Percentiles rank a stretch among this genome's conserved stretches.
These are phyloP conservation scores for Dexiosoma caninum DNA, from an alignment of 2,888 invertebrate genomes.

Conservation along the genomic window DNA sequence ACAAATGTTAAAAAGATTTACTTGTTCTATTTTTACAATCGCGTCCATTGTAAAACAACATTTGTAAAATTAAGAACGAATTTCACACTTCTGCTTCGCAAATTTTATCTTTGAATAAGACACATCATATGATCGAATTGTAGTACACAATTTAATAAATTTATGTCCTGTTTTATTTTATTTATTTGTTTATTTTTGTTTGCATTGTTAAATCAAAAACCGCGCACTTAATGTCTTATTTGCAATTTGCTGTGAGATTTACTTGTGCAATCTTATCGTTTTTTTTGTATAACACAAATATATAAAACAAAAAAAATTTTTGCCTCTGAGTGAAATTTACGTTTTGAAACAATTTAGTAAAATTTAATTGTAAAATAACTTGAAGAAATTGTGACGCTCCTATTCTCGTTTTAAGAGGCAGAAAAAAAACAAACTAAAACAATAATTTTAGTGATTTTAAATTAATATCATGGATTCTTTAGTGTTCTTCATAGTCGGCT, in stretches of 20 bases:
- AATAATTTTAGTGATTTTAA: neutral
- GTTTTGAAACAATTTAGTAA: neutral
- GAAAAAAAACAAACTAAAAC: neutral
- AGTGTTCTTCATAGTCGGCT: conserved; percentile 50
- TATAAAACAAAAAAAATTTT: neutral
- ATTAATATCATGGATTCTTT: conserved; percentile 48
- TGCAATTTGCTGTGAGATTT: conserved; percentile 8
- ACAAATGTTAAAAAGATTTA: too few relatives aligned
- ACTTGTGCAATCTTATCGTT: conserved; percentile 25
- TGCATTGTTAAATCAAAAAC: conserved; percentile 13
- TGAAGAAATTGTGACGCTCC: conserved; percentile 18
- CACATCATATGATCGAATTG: conserved; percentile 18
- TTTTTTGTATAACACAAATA: conserved; percentile 31
- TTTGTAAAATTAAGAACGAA: neutral
- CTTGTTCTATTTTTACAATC: neutral
- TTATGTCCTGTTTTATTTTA: neutral
- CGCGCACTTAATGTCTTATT: conserved; percentile 8
- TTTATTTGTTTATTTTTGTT: neutral
- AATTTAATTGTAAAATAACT: neutral
- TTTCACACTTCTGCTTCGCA: neutral
- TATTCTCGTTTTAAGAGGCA: conserved; percentile 11
- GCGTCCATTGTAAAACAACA: neutral
- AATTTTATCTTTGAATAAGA: neutral
- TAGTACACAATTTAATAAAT: neutral
- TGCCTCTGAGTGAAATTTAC: neutral